phyloP scores from a whole-genome alignment of 2,113 vertebrate genomes.

The Reinhardtius hippoglossoides region DNA sequence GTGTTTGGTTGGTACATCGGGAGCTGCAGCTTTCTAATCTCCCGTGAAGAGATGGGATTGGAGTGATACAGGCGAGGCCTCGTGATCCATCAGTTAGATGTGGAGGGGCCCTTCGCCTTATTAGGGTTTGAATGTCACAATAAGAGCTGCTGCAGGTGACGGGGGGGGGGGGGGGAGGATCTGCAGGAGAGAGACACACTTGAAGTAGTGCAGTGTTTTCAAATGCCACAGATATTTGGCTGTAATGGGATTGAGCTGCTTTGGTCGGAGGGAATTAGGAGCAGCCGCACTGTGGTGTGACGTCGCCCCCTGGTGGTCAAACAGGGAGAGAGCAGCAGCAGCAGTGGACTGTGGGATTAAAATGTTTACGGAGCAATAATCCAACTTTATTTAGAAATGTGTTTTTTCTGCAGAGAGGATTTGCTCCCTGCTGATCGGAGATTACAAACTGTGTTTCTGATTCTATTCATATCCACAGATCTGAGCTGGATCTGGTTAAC shows the following conservation, averaged over 20 bases:
- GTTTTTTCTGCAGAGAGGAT: background rate
- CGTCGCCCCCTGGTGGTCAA: constrained; percentile 58
- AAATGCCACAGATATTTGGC: constrained; percentile 42
- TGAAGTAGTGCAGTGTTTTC: background rate
- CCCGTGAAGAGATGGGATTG: constrained; percentile 35
- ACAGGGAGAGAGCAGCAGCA: background rate
- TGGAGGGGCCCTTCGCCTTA: constrained; percentile 21
- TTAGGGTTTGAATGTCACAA: constrained; percentile 51
- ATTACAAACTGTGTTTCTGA: background rate
- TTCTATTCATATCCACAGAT: background rate
- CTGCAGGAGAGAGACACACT: background rate
- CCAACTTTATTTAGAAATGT: background rate
- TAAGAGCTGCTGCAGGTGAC: constrained; percentile 11
- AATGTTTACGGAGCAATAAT: background rate
- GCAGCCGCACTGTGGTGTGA: background rate
- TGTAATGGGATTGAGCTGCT: constrained; percentile 62
- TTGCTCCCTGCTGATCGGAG: background rate
- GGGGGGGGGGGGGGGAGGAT: background rate
- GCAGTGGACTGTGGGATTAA: background rate
- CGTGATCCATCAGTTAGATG: constrained; percentile 43
- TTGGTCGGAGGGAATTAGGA: constrained; percentile 20
- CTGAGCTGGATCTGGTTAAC: background rate
- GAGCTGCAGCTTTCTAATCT: constrained; percentile 41
- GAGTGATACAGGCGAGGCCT: constrained; percentile 33
- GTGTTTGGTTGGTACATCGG: constrained; percentile 23